Evolutionary conservation across 2,797 vertebrate species (phyloP).

Genomic region (Darevskia nairensis): DNA sequence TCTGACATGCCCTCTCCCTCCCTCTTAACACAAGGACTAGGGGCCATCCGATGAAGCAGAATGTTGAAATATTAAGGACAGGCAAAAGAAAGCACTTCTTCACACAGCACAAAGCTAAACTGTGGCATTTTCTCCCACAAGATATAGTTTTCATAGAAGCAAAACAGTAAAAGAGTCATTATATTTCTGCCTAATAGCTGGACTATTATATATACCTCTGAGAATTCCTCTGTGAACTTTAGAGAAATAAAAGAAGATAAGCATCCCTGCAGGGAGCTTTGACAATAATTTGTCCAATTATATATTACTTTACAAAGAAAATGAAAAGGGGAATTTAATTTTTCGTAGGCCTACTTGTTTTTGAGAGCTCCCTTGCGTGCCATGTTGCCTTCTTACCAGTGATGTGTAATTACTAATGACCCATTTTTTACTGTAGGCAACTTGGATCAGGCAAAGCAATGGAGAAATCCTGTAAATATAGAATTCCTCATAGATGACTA

Average conservation of each 20-base stretch:
- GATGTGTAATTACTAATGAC: slow-evolving; percentile 22
- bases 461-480: neutral
- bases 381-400: neutral
- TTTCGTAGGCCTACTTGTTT: neutral
- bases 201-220: neutral
- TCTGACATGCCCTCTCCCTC: no score
- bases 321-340: neutral
- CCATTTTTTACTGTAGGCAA: neutral
- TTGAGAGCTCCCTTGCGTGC: slow-evolving; percentile 1
- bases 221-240: slow-evolving; percentile 10
- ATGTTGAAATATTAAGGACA: no score
- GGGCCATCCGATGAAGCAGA: no score
- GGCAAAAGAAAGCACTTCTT: no score
- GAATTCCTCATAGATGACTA: neutral
- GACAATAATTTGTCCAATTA: slow-evolving; percentile 13
- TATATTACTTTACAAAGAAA: neutral
- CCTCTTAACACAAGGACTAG: no score
- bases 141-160: neutral
- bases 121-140: no score
- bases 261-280: slow-evolving; percentile 1
- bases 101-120: no score
- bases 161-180: neutral
- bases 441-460: neutral
- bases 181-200: slow-evolving; percentile 13
- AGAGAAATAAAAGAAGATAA: slow-evolving; percentile 24